A percentile compares a stretch with the other conserved stretches of the same genome.
Conservation (phyloP, 2,797 vertebrate species). For the Tangara arthus region DNA sequence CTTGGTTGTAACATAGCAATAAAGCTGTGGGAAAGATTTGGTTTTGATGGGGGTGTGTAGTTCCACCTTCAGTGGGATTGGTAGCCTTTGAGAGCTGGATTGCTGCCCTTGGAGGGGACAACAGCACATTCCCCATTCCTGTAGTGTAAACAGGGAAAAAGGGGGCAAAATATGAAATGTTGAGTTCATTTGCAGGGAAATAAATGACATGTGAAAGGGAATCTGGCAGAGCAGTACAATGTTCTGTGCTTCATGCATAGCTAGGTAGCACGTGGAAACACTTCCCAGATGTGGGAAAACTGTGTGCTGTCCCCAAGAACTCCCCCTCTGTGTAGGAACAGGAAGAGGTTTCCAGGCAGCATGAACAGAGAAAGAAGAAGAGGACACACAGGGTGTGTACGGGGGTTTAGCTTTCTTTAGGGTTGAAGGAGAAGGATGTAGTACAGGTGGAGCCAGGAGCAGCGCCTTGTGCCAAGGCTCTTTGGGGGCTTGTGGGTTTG, state of each 20-base stretch:
- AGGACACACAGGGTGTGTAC: neutral
- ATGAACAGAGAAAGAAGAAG: neutral
- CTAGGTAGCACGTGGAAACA: rapidly evolving
- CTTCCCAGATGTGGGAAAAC: neutral
- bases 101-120: rapidly evolving
- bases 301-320: neutral
- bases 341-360: neutral
- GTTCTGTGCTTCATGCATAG: neutral
- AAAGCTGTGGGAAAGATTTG: neutral
- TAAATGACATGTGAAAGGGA: neutral
- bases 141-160: neutral
- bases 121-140: neutral
- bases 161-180: neutral
- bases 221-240: neutral
- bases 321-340: rapidly evolving
- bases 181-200: neutral
- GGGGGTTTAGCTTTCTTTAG: neutral
- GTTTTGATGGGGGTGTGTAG: neutral
- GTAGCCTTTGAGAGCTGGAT: neutral
- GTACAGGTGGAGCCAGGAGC: neutral
- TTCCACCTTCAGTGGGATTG: neutral
- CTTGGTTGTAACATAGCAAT: neutral
- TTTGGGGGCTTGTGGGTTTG: neutral
- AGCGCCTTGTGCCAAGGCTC: rapidly evolving
- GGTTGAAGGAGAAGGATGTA: neutral